phyloP scores from a whole-genome alignment of 2,797 vertebrate genomes.

The Platyrinchus mystaceus region DNA sequence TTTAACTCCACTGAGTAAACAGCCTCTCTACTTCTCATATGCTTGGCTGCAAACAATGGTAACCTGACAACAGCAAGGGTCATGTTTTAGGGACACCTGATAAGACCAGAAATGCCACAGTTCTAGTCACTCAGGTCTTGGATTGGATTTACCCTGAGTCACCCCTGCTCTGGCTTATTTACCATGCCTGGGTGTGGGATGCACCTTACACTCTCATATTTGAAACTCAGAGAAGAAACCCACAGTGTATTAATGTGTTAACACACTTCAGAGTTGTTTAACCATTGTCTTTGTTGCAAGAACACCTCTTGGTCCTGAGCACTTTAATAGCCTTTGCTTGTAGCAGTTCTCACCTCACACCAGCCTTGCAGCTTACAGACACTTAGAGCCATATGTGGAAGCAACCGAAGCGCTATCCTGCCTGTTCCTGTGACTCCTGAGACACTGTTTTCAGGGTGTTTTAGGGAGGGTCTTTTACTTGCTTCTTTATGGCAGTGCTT shows the following conservation, averaged over 20 bases:
- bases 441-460: not conserved
- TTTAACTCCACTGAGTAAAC: not conserved
- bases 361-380: not conserved
- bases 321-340: not conserved
- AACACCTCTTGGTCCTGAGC: not conserved
- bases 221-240: not conserved
- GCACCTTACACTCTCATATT: fast-evolving
- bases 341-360: not conserved
- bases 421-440: not conserved
- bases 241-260: not conserved
- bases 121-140: not conserved
- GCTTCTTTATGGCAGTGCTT: not conserved
- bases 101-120: not conserved
- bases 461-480: not conserved
- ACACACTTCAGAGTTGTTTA: not conserved
- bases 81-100: not conserved
- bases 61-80: not conserved
- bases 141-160: not conserved
- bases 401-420: not conserved
- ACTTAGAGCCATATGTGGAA: not conserved
- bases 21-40: not conserved
- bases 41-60: not conserved
- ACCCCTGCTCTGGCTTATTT: not conserved
- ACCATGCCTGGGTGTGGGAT: fast-evolving
- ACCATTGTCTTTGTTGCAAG: not conserved